These are phyloP conservation scores for Oenanthe oenanthe DNA, from an alignment of 2,113 vertebrate species.

Conservation along the genomic window DNA sequence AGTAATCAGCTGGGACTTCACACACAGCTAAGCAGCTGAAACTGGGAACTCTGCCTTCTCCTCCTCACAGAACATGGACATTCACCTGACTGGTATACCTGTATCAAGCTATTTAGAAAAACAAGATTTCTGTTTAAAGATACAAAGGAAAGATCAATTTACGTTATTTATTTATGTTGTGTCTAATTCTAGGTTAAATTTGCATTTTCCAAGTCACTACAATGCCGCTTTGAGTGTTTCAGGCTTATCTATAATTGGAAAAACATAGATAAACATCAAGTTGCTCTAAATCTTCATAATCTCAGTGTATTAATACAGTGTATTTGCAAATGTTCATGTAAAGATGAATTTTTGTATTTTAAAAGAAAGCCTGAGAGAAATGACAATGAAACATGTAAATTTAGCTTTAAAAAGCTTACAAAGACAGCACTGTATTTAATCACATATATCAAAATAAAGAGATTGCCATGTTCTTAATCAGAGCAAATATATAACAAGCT, in stretches of 20 bases:
- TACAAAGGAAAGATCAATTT: not conserved
- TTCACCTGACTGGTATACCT: not conserved
- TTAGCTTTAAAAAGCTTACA: not conserved
- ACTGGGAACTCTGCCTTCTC: not conserved
- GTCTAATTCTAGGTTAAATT: not conserved
- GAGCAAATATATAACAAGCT: not conserved
- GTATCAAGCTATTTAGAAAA: not conserved
- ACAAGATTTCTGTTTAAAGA: not conserved
- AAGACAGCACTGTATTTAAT: not conserved
- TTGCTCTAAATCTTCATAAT: not conserved
- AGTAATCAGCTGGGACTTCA: not conserved
- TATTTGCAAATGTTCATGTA: not conserved
- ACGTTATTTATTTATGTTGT: not conserved
- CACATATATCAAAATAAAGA: not conserved
- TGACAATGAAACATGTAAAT: slow-evolving; percentile 12
- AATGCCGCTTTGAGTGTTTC: not conserved
- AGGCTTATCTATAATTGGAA: not conserved
- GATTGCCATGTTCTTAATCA: not conserved
- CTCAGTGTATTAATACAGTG: not conserved
- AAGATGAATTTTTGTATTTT: not conserved
- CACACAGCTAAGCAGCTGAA: not conserved
- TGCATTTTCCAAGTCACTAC: not conserved
- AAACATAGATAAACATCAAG: not conserved
- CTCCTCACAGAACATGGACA: not conserved
- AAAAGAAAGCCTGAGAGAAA: slow-evolving; percentile 26